Evolutionary conservation across 2,113 vertebrate genomes (phyloP).

Genomic region (Prionailurus viverrinus): DNA sequence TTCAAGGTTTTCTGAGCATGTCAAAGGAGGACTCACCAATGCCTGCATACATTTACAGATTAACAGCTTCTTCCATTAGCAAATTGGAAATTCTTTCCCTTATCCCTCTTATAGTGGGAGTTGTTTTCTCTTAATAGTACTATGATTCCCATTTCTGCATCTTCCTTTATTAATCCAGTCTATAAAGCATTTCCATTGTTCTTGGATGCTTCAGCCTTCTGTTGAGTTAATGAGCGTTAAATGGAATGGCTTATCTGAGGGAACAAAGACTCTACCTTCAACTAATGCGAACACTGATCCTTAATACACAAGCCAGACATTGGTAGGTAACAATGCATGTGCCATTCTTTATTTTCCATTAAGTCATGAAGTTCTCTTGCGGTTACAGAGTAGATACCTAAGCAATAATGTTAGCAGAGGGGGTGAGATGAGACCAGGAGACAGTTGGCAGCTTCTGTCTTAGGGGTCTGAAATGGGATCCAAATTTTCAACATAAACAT

Average conservation of each 20-base stretch:
- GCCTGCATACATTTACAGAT: not conserved
- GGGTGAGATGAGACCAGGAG: not conserved
- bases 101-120: slow-evolving; percentile 12
- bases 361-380: not conserved
- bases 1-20: not conserved
- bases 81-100: slow-evolving; percentile 57
- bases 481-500: not conserved
- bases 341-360: not conserved
- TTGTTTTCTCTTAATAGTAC: slow-evolving; percentile 42
- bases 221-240: slow-evolving; percentile 49
- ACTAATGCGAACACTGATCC: not conserved
- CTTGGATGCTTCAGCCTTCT: slow-evolving; percentile 42
- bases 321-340: not conserved
- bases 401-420: not conserved
- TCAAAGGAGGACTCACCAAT: not conserved
- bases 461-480: not conserved
- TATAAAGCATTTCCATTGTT: slow-evolving; percentile 62
- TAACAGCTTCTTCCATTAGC: slow-evolving; percentile 66
- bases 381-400: rapidly evolving
- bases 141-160: slow-evolving; percentile 53
- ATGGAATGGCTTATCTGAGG: not conserved
- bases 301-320: not conserved
- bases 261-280: slow-evolving; percentile 38
- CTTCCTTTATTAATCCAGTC: slow-evolving; percentile 25
- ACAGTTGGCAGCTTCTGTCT: not conserved